Evolutionary conservation across 1,140 invertebrate genomes (phyloP).

Genomic region (Penaeus japonicus): DNA sequence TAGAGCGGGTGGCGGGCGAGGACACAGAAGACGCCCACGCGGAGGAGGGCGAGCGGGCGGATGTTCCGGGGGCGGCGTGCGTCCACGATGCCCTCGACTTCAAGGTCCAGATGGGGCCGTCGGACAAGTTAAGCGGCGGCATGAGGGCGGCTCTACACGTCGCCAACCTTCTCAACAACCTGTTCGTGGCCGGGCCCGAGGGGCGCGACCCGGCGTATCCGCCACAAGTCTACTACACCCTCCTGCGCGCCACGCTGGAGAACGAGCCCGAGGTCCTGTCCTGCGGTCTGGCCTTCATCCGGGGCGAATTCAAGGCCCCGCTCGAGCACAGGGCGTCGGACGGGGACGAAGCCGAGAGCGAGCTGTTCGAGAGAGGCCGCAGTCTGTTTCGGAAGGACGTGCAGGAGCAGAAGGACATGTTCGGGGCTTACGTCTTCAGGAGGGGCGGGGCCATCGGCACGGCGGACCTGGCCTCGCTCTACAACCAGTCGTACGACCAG

Average conservation of each 20-base stretch:
- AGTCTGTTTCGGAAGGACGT: neutral
- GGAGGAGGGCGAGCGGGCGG: neutral
- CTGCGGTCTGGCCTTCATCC: slow-evolving; percentile 23
- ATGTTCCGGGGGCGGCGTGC: neutral
- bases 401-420: slow-evolving; percentile 2
- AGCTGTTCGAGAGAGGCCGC: neutral
- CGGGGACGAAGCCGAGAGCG: neutral
- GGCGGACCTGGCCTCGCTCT: slow-evolving; percentile 7
- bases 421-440: slow-evolving; percentile 32
- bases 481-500: slow-evolving; percentile 35
- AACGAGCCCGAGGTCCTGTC: slow-evolving; percentile 24
- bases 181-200: slow-evolving; percentile 25
- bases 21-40: neutral
- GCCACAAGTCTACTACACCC: slow-evolving; percentile 25
- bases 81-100: slow-evolving; percentile 15
- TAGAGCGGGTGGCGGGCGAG: slow-evolving; percentile 10
- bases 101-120: neutral
- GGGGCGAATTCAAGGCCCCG: slow-evolving; percentile 16
- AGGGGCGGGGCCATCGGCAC: slow-evolving; percentile 19
- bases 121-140: slow-evolving; percentile 10
- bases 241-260: slow-evolving; percentile 22
- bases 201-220: slow-evolving; percentile 21
- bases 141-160: slow-evolving; percentile 17
- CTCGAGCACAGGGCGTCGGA: neutral
- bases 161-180: slow-evolving; percentile 33